Conservation (phyloP, 1,140 invertebrate species). For the Hylaeus volcanicus region DNA sequence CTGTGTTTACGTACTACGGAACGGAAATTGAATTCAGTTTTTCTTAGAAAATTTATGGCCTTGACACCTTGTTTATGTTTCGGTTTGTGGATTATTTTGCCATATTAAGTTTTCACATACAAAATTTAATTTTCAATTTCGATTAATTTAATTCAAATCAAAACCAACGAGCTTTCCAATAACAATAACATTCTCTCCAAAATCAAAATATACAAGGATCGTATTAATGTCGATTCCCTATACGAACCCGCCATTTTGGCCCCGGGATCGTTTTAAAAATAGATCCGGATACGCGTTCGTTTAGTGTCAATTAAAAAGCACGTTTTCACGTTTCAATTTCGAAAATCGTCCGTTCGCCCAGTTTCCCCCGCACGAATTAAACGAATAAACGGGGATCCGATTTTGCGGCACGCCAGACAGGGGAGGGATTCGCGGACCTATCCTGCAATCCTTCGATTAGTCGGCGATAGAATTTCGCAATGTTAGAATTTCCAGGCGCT, state of each 20-base stretch:
- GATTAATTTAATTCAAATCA: too few species aligned
- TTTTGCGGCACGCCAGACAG: not conserved
- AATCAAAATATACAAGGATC: too few species aligned
- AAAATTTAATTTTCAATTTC: too few species aligned
- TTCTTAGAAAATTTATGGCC: too few species aligned
- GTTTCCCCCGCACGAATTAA: slow-evolving; percentile 7
- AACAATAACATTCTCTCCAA: too few species aligned
- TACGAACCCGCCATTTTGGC: too few species aligned
- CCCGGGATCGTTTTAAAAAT: not conserved
- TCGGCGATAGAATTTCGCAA: slow-evolving; percentile 22
- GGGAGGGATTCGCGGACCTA: not conserved
- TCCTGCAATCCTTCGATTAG: slow-evolving; percentile 27
- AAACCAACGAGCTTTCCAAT: too few species aligned
- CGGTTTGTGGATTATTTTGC: too few species aligned
- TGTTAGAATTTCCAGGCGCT: slow-evolving; percentile 42
- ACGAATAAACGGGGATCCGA: slow-evolving; percentile 29
- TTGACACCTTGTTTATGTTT: too few species aligned
- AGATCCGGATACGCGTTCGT: not conserved
- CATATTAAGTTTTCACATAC: too few species aligned
- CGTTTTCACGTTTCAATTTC: not conserved
- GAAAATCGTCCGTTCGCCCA: not conserved
- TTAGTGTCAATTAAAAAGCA: slow-evolving; percentile 1
- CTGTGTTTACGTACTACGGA: not conserved
- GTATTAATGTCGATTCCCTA: too few species aligned
- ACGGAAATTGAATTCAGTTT: too few species aligned